Evolutionary conservation across 2,888 invertebrate species (phyloP).

Genomic region (Auanema freiburgensis): DNA sequence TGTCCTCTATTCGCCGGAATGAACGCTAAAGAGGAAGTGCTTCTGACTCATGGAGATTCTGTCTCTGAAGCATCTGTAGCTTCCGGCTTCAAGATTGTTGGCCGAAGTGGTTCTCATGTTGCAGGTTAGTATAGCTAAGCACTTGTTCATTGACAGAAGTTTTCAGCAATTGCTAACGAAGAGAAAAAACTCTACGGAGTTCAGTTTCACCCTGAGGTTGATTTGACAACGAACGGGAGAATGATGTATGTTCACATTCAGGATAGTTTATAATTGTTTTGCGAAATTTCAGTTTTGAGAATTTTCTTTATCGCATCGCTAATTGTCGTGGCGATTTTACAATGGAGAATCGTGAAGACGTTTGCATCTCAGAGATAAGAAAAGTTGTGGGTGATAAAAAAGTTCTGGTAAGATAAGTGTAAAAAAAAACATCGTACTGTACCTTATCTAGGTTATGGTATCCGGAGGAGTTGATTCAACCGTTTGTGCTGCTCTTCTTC

Average conservation of each 20-base stretch:
- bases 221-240: conserved; percentile 74
- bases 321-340: conserved; percentile 78
- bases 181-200: conserved; percentile 87
- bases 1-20: conserved; percentile 81
- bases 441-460: conserved; percentile 53
- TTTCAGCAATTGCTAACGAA: conserved; percentile 83
- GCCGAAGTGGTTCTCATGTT: conserved; percentile 69
- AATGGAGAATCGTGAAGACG: conserved; percentile 81
- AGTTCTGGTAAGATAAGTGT: conserved; percentile 70
- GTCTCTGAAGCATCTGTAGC: conserved; percentile 80
- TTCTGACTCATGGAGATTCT: conserved; percentile 96
- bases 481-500: conserved; percentile 93
- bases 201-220: conserved; percentile 98
- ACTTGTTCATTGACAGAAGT: neutral
- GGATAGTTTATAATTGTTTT: neutral
- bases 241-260: conserved; percentile 71
- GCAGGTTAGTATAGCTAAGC: conserved; percentile 61
- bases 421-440: neutral
- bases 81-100: conserved; percentile 83
- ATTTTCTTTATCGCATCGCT: conserved; percentile 84
- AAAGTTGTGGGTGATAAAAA: conserved; percentile 85
- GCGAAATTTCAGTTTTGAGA: conserved; percentile 64
- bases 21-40: conserved; percentile 69
- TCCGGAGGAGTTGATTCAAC: conserved; percentile 99
- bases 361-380: conserved; percentile 88